A percentile compares a stretch with the other conserved stretches of the same genome.
phyloP scores from a whole-genome alignment of 2,888 invertebrate species.

The Parnassius glacialis region DNA sequence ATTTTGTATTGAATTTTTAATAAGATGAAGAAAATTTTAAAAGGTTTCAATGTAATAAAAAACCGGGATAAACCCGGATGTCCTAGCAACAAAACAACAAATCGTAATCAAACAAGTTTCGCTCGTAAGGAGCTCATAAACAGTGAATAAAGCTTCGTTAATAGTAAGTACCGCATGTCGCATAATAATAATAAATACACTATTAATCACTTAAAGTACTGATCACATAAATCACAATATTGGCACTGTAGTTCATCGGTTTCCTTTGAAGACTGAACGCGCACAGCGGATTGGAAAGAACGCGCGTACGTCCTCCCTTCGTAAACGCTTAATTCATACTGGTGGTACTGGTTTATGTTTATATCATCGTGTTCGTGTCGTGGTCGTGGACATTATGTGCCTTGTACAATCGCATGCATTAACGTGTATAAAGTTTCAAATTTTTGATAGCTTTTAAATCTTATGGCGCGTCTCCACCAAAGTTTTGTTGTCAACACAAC shows the following conservation, averaged over 20 bases:
- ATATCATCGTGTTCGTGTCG: conserved; percentile 26
- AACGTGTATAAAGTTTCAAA: conserved; percentile 1
- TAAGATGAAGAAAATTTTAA: too few species aligned
- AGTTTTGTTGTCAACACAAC: too few species aligned
- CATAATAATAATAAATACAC: conserved; percentile 39
- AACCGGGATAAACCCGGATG: conserved; percentile 57
- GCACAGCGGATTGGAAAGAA: conserved; percentile 40
- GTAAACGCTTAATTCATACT: conserved; percentile 60
- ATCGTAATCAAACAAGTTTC: conserved; percentile 71
- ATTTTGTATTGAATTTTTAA: too few species aligned
- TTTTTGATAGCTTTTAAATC: too few species aligned
- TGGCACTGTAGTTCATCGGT: conserved; percentile 45
- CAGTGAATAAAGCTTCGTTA: conserved; percentile 48
- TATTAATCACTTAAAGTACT: conserved; percentile 36
- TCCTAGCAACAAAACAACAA: conserved; percentile 75
- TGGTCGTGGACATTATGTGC: conserved; percentile 23
- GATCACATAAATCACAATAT: conserved; percentile 57
- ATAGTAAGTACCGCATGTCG: conserved; percentile 50
- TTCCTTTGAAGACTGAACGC: conserved; percentile 54
- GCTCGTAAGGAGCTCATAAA: conserved; percentile 60
- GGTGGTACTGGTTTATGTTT: conserved; percentile 52
- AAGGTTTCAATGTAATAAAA: neutral
- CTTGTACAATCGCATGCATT: conserved; percentile 14
- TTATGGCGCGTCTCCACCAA: too few species aligned
- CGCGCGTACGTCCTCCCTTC: conserved; percentile 59